These are phyloP conservation scores for Zoanthus gigantus DNA, from an alignment of 92 coral and sea anemone genomes.

Conservation along the genomic window DNA sequence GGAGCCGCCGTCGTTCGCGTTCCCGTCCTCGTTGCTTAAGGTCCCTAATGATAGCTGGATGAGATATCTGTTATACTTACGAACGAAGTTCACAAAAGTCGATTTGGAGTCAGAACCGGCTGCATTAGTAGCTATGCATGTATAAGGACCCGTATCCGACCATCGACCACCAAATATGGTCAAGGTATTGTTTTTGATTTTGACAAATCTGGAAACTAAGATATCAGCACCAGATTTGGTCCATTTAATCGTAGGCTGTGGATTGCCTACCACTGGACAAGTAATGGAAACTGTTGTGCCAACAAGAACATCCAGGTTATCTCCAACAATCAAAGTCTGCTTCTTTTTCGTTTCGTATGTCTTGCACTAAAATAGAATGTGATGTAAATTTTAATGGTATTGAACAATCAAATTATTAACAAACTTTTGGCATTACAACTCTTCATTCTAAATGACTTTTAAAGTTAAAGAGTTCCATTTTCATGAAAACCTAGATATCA, in stretches of 20 bases:
- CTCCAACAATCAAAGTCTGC: constrained; percentile 74
- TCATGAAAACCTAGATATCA: too few species aligned
- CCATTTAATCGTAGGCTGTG: constrained; percentile 84
- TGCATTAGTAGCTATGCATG: constrained; percentile 83
- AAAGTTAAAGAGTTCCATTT: too few species aligned
- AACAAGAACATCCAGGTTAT: constrained; percentile 72
- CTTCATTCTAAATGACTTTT: too few species aligned
- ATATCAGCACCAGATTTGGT: constrained; percentile 67
- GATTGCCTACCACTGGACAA: constrained; percentile 86
- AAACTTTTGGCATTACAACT: too few species aligned
- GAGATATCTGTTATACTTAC: constrained; percentile 56
- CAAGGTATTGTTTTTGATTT: constrained; percentile 65
- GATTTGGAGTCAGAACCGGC: constrained; percentile 80
- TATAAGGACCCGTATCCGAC: constrained; percentile 81
- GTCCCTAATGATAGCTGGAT: background rate
- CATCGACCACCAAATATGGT: constrained; percentile 52
- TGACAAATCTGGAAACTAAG: constrained; percentile 26
- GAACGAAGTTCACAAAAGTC: constrained; percentile 67
- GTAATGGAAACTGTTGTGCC: constrained; percentile 76
- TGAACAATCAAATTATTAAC: too few species aligned
- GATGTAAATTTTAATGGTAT: too few species aligned
- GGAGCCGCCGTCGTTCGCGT: too few species aligned
- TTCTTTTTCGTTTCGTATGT: constrained; percentile 63
- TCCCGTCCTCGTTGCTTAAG: too few species aligned
- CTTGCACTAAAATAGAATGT: background rate